Evolutionary conservation across 2,113 vertebrate genomes (phyloP), one percentile per base, ranked within the genome.

Genomic region (Coturnix japonica): DNA sequence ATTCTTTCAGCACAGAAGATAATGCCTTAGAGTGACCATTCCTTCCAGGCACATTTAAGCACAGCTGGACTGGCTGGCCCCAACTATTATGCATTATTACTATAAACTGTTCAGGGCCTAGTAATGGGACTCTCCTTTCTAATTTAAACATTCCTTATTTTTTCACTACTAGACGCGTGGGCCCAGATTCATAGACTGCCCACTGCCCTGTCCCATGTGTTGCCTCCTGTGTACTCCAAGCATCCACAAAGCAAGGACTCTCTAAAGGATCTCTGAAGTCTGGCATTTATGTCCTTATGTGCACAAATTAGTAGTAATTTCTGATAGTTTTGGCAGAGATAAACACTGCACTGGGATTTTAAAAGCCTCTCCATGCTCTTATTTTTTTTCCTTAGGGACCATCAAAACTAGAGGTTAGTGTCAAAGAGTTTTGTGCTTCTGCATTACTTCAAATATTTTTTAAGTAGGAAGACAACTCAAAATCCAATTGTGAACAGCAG

Each of bases 261-360:
- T 70, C 41, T 46, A 81, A 73, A 65, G 11, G 56, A 43, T 41
- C 2, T 57, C 2, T 6, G 7, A 22, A 56, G 79, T 59, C 28
- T 74, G 33, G 23, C 31, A 64, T 70, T 74, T 26, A 78, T 21
- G 53, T 3, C 60, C 6, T 82, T 12, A 22, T 7, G 35, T 35
- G 23, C 56, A 44, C 7, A 85, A 81, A 64, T 60, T 4, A 74
- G 46, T 47, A 85, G 54, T 67, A 57, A 87, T 75, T 91, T 90
- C 35, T 41, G 9, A 75, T 35, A 75, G 35, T 37, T 57, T 30
- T 30, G 56, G 31, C 41, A 26, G 33, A 35, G 43, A 23, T 35
- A 28, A 75, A 35, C 47, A 47, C 7, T 35, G n/a, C 33, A 47
- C 56, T 22, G 53, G 37, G 25, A 54, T 44, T 49, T 71, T 64